Evolutionary conservation across 2,888 invertebrate genomes (phyloP).

Genomic region (Piscicola geometra): DNA sequence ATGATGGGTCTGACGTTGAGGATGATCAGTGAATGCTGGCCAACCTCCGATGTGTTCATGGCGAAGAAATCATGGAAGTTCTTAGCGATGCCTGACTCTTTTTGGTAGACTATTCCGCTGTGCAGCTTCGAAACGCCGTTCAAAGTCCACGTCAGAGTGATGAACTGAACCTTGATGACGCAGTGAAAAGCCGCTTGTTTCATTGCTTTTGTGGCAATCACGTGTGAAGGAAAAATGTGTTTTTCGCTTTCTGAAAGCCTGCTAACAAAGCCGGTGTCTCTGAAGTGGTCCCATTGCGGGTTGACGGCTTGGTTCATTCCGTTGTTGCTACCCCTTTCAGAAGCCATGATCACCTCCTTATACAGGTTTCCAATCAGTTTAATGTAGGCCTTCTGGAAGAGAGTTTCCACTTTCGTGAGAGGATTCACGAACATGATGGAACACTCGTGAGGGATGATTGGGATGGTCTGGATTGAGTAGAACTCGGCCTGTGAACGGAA

Average conservation of each 20-base stretch:
- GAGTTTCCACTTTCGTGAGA: background rate
- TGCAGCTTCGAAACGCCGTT: constrained; percentile 12
- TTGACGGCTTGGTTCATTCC: background rate
- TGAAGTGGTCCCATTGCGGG: background rate
- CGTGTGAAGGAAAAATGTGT: background rate
- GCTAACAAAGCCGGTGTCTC: too few relatives aligned
- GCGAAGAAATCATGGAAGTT: background rate
- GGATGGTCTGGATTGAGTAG: background rate
- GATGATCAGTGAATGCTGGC: constrained; percentile 17
- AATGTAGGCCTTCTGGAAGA: background rate
- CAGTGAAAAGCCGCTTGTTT: constrained; percentile 12
- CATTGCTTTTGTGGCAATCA: background rate
- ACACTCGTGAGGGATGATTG: background rate
- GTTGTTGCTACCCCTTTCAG: background rate
- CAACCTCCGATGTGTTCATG: background rate
- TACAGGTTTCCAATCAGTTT: background rate
- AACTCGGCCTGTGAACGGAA: background rate
- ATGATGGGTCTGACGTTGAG: constrained; percentile 12
- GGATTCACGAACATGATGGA: background rate
- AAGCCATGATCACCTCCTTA: background rate
- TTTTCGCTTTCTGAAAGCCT: background rate
- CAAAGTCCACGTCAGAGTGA: constrained; percentile 18
- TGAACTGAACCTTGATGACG: background rate
- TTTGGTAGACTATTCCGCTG: constrained; percentile 26
- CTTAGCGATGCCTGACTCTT: background rate